Conservation (phyloP, 2,888 invertebrate species). For the Carpatolechia fugitivella region DNA sequence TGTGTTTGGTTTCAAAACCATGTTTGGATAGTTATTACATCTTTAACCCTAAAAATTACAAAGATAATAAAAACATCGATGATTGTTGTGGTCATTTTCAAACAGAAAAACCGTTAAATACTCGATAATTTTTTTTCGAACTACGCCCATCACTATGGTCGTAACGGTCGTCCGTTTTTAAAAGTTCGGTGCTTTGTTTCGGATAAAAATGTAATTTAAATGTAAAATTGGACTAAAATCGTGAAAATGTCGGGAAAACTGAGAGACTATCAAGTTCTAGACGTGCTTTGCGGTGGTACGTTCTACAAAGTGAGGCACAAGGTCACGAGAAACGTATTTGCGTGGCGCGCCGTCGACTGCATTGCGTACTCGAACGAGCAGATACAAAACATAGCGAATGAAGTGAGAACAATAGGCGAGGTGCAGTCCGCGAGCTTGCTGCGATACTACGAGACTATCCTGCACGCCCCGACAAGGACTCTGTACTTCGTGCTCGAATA, state of each 20-base stretch:
- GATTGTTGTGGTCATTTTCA: background rate
- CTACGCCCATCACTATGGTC: slow-evolving; percentile 44
- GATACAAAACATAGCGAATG: slow-evolving; percentile 63
- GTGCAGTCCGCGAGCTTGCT: slow-evolving; percentile 55
- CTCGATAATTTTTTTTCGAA: slow-evolving; percentile 9
- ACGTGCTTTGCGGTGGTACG: slow-evolving; percentile 69
- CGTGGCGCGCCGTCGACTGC: slow-evolving; percentile 74
- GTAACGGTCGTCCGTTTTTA: slow-evolving; percentile 59
- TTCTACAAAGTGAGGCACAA: slow-evolving; percentile 77
- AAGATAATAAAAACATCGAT: background rate
- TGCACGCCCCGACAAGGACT: slow-evolving; percentile 68
- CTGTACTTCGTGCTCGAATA: slow-evolving; percentile 72
- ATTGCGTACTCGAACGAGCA: slow-evolving; percentile 61
- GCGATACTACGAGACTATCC: slow-evolving; percentile 67
- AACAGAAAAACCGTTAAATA: slow-evolving; percentile 8
- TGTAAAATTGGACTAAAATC: slow-evolving; percentile 16
- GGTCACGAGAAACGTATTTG: slow-evolving; percentile 72
- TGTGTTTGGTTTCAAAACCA: too few relatives aligned
- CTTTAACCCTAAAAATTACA: too few relatives aligned
- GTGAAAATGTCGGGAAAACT: slow-evolving; percentile 63
- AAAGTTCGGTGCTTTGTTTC: slow-evolving; percentile 67
- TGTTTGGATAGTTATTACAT: too few relatives aligned
- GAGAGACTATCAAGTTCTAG: slow-evolving; percentile 73
- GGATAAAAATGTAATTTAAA: slow-evolving; percentile 60
- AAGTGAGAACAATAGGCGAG: slow-evolving; percentile 66